These are phyloP conservation scores for Muscicapa comitata DNA, from an alignment of 2,797 vertebrate species.

Conservation along the genomic window DNA sequence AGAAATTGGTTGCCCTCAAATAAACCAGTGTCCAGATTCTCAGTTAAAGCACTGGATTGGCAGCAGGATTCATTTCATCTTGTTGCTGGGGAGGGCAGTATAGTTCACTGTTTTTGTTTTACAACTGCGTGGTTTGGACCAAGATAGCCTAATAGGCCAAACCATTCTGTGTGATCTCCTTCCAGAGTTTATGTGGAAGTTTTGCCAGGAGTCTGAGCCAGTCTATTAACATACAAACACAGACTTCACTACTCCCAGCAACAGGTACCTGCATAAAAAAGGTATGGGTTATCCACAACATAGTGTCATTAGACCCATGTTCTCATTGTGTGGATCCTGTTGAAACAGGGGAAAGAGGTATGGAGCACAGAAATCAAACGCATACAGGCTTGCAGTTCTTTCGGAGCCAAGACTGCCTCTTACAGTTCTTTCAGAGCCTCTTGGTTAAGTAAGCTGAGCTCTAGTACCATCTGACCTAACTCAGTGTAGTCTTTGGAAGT, in stretches of 20 bases:
- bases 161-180: neutral
- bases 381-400: neutral
- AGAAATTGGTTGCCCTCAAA: neutral
- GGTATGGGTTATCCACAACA: rapidly evolving
- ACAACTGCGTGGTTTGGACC: neutral
- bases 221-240: rapidly evolving
- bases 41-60: neutral
- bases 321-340: neutral
- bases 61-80: neutral
- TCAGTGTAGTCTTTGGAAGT: neutral
- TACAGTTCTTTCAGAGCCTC: neutral
- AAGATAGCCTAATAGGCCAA: neutral
- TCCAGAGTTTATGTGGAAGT: rapidly evolving
- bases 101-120: neutral
- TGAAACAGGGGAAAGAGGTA: neutral
- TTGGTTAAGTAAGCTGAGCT: neutral
- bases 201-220: neutral
- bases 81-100: neutral
- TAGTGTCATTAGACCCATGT: neutral
- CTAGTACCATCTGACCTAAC: neutral
- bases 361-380: neutral
- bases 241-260: neutral
- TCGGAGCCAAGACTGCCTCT: neutral
- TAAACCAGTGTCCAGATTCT: neutral
- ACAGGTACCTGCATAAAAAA: neutral